phyloP scores from a whole-genome alignment of 2,797 vertebrate genomes.

The Gymnothorax javanicus region DNA sequence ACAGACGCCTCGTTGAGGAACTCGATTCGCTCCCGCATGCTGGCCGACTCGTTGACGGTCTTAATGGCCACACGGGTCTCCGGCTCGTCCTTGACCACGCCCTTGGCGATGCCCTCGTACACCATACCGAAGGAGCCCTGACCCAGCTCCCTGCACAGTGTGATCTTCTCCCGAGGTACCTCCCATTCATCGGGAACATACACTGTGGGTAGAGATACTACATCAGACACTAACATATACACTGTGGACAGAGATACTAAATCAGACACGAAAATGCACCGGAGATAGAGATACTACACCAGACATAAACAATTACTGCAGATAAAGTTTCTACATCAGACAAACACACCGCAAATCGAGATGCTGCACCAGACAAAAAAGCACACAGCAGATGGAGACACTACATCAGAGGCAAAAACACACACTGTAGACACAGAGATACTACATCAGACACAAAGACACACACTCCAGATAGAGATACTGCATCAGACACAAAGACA shows the following conservation, averaged over 20 bases:
- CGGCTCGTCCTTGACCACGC: conserved; percentile 91
- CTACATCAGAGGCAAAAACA: no score
- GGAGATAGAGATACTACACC: no score
- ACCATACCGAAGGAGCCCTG: conserved; percentile 99
- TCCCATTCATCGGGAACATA: conserved; percentile 98
- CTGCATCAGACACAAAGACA: background rate
- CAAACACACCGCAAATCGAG: background rate
- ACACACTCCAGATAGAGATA: conserved; percentile 72
- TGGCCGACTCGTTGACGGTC: conserved; percentile 94
- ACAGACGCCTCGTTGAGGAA: conserved; percentile 98
- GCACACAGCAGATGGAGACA: no score
- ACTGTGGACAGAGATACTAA: no score
- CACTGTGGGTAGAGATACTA: conserved; percentile 67
- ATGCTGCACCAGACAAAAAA: background rate
- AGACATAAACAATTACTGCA: background rate
- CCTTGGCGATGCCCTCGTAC: conserved; percentile 94
- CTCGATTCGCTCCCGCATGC: conserved; percentile 96
- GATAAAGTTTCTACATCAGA: no score
- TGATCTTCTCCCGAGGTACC: conserved; percentile 95
- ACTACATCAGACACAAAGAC: no score
- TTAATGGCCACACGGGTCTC: conserved; percentile 97
- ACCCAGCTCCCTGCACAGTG: conserved; percentile 90
- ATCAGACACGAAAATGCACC: background rate
- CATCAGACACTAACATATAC: background rate
- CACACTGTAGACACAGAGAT: no score